Percentiles rank a stretch among this genome's conserved stretches.
phyloP scores from a whole-genome alignment of 2,797 vertebrate species.

The Acridotheres tristis region DNA sequence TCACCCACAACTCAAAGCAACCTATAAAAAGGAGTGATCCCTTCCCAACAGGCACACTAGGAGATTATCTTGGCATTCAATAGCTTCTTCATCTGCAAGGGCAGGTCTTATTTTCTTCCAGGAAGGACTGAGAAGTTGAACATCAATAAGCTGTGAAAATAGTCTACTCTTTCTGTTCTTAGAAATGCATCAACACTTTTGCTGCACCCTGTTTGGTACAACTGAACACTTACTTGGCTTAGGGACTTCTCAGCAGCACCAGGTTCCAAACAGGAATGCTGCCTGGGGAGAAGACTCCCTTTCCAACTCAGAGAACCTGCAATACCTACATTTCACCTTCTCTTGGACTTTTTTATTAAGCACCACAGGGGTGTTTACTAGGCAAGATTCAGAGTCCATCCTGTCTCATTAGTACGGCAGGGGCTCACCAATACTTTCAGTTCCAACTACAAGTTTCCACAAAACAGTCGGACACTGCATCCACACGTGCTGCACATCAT shows the following conservation, averaged over 20 bases:
- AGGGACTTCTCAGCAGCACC: background rate
- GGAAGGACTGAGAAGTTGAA: background rate
- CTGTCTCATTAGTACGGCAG: background rate
- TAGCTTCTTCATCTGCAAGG: background rate
- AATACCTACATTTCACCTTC: background rate
- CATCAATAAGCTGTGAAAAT: background rate
- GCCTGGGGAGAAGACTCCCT: background rate
- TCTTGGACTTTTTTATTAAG: background rate
- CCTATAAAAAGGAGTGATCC: background rate
- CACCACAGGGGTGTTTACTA: background rate
- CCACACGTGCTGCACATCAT: background rate
- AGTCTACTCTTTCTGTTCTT: background rate
- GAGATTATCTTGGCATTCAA: background rate
- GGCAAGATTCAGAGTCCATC: accelerated
- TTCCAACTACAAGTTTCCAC: background rate
- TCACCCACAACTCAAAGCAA: background rate
- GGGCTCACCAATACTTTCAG: background rate
- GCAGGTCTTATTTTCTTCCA: background rate
- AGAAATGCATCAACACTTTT: background rate
- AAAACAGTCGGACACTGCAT: background rate
- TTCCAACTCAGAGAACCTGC: background rate
- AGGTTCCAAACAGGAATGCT: background rate
- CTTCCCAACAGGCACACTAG: background rate
- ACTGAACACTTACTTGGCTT: background rate
- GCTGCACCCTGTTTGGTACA: background rate